A percentile compares a stretch with the other conserved stretches of the same genome.
These are phyloP conservation scores for Acrocephalus arundinaceus DNA, from an alignment of 2,113 vertebrate species.

Conservation along the genomic window DNA sequence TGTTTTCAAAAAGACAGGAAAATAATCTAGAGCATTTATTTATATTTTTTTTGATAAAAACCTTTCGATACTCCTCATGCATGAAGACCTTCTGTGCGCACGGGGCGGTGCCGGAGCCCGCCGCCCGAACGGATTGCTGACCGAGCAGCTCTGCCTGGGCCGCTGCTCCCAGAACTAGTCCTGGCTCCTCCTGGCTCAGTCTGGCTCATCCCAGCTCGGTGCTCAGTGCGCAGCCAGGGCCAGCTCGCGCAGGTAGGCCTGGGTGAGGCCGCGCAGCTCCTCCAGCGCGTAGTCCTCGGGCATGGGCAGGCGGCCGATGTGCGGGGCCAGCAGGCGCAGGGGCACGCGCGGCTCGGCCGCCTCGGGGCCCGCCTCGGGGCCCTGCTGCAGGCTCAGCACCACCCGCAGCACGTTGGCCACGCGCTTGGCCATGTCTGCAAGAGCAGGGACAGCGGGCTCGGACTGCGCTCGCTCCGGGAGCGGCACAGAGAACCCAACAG, in stretches of 20 bases:
- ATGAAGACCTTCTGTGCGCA: background rate
- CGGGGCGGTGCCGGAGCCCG: rapidly evolving
- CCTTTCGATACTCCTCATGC: conserved; percentile 77
- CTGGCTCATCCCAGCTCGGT: background rate
- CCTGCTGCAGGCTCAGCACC: conserved; percentile 88
- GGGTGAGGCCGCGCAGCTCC: conserved; percentile 90
- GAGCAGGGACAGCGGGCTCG: background rate
- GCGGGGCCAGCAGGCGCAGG: conserved; percentile 83
- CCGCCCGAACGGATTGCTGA: rapidly evolving
- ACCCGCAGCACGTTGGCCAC: conserved; percentile 89
- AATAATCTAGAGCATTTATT: conserved; percentile 80
- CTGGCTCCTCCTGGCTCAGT: background rate
- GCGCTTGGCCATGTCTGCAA: conserved; percentile 94
- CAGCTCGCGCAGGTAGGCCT: conserved; percentile 89
- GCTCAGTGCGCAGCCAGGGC: conserved; percentile 73
- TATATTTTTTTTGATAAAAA: conserved; percentile 78
- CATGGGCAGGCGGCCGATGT: conserved; percentile 90
- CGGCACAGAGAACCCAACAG: rapidly evolving
- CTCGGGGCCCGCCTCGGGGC: conserved; percentile 54
- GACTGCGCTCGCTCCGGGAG: rapidly evolving
- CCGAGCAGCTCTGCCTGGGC: rapidly evolving
- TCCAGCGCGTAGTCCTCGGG: conserved; percentile 95
- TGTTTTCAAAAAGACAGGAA: conserved; percentile 79
- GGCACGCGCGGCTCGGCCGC: conserved; percentile 62
- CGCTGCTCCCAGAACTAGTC: rapidly evolving